Conservation (phyloP, 2,888 invertebrate genomes). For the Megaustenia siamemsis region DNA sequence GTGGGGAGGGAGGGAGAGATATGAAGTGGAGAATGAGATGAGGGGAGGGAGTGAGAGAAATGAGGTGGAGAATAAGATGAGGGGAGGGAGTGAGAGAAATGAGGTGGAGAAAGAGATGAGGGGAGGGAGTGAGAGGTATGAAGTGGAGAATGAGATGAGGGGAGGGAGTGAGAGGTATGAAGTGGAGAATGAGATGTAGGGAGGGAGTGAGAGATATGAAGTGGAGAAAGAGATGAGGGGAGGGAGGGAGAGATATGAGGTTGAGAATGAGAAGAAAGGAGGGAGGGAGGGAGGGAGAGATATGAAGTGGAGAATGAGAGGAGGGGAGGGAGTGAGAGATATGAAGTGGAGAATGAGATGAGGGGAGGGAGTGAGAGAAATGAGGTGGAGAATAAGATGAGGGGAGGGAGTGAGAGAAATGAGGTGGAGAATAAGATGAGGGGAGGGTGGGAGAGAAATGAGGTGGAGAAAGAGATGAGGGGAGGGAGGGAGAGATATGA, state of each 20-base stretch:
- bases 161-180: neutral
- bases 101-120: neutral
- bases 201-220: neutral
- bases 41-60: neutral
- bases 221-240: neutral
- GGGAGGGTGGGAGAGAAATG: neutral
- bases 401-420: neutral
- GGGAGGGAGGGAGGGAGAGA: neutral
- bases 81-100: neutral
- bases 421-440: neutral
- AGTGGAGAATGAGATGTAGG: neutral
- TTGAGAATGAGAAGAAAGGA: neutral
- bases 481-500: neutral
- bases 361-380: neutral
- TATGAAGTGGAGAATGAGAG: too few species aligned
- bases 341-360: neutral
- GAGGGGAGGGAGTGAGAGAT: neutral
- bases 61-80: neutral
- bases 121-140: too few species aligned
- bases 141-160: too few species aligned
- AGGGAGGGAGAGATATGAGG: neutral
- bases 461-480: too few species aligned
- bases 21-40: neutral
- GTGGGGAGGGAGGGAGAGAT: neutral
- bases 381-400: neutral